These are phyloP conservation scores for Prionace glauca DNA, from an alignment of 2,797 vertebrate species.

Conservation along the genomic window DNA sequence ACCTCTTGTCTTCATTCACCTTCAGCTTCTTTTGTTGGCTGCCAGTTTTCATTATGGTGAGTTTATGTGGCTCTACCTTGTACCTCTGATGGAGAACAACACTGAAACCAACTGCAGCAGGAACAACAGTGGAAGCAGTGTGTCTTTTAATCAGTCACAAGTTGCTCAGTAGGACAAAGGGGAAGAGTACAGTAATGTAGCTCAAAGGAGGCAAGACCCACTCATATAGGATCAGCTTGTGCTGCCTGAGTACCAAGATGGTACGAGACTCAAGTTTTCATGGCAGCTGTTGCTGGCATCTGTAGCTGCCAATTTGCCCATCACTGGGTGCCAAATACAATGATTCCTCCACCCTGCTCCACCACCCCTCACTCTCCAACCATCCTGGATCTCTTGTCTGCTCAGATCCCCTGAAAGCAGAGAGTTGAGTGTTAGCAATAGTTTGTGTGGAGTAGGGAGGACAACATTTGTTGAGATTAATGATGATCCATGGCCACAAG, in stretches of 20 bases:
- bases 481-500: neutral
- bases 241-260: too few relatives aligned
- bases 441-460: neutral
- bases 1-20: too few relatives aligned
- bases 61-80: neutral
- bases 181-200: neutral
- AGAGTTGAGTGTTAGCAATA: neutral
- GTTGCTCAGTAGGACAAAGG: neutral
- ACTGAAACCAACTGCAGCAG: neutral
- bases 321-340: neutral
- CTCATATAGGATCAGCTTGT: too few relatives aligned
- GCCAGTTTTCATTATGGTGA: neutral
- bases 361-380: neutral
- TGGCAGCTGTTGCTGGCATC: neutral
- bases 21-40: neutral
- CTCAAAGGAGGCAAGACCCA: neutral
- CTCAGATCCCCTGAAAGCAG: neutral
- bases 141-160: neutral
- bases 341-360: too few relatives aligned
- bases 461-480: neutral
- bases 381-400: neutral
- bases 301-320: neutral
- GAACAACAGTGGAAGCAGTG: neutral
- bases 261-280: neutral
- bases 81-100: neutral